Conservation (phyloP, 2,113 vertebrate genomes). For the Centropus unirufus region DNA sequence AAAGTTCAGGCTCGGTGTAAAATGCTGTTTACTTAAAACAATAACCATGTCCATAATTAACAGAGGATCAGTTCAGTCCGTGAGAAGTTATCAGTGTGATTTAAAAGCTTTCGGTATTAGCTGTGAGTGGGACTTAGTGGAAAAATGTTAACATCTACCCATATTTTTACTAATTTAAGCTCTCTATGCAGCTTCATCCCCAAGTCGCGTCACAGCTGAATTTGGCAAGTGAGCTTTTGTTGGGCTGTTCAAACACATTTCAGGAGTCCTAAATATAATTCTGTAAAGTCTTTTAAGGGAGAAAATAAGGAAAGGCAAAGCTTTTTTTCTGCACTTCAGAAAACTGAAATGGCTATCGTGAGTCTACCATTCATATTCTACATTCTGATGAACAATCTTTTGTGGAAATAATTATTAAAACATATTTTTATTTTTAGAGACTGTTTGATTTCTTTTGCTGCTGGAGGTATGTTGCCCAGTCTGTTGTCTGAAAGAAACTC, state of each 20-base stretch:
- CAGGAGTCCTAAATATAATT: not conserved
- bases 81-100: not conserved
- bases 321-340: not conserved
- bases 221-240: conserved; percentile 5
- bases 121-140: not conserved
- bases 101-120: not conserved
- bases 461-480: conserved; percentile 33
- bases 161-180: not conserved
- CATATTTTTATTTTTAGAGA: conserved; percentile 27
- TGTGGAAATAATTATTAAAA: conserved; percentile 21
- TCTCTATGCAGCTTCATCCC: not conserved
- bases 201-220: not conserved
- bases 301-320: not conserved
- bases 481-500: conserved; percentile 46
- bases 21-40: not conserved
- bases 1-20: not conserved
- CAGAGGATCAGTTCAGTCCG: not conserved
- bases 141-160: not conserved
- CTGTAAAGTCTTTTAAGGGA: not conserved
- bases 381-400: conserved; percentile 9
- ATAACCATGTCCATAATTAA: not conserved
- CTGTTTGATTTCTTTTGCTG: conserved; percentile 28
- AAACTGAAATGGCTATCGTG: not conserved
- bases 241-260: conserved; percentile 1
- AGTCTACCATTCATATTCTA: not conserved